phyloP scores from a whole-genome alignment of 1,140 invertebrate species.

The Acromyrmex echinatior region DNA sequence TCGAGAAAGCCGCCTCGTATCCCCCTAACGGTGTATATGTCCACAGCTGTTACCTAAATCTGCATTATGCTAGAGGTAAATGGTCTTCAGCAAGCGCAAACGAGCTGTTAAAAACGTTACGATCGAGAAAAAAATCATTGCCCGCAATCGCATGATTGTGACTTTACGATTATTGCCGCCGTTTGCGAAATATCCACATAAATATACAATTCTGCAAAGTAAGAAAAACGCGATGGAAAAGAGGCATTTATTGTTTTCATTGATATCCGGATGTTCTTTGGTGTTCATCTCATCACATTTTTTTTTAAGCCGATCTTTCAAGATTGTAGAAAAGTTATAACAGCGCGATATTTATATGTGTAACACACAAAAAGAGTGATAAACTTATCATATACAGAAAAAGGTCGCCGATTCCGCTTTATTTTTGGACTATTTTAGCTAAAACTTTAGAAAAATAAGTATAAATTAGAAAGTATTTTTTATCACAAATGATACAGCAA shows the following conservation, averaged over 20 bases:
- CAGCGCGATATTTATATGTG: neutral
- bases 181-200: constrained; percentile 36
- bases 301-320: neutral
- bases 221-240: constrained; percentile 1
- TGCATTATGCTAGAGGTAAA: constrained; percentile 47
- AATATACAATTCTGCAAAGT: constrained; percentile 15
- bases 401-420: no score
- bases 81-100: constrained; percentile 34
- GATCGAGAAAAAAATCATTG: constrained; percentile 9
- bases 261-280: neutral
- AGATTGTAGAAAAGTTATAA: neutral
- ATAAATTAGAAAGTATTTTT: no score
- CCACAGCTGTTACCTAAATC: constrained; percentile 62
- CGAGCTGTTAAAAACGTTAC: constrained; percentile 53
- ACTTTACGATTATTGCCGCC: constrained; percentile 57
- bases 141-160: constrained; percentile 35
- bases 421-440: no score
- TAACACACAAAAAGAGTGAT: neutral
- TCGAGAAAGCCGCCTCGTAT: constrained; percentile 46
- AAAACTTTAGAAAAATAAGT: no score
- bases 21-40: constrained; percentile 30
- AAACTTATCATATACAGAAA: no score
- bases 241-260: constrained; percentile 8
- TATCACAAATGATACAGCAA: no score
- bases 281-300: neutral